Percentiles rank a stretch among this genome's conserved stretches.
Evolutionary conservation across 2,888 invertebrate genomes (phyloP).

Genomic region (Caenorhabditis panamensis): DNA sequence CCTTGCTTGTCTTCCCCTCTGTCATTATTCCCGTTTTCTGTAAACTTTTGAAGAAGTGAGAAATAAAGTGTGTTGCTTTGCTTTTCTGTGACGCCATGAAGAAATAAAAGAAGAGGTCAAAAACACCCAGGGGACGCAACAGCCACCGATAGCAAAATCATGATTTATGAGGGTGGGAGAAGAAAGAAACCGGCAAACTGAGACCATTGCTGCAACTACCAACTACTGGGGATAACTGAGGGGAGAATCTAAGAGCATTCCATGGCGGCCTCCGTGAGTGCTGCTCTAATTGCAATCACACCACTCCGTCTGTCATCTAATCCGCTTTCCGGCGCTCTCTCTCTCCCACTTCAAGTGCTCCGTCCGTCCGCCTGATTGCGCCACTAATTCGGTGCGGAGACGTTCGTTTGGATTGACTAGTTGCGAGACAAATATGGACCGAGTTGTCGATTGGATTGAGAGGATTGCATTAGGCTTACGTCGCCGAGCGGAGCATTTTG

Average conservation of each 20-base stretch:
- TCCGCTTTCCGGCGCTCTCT: constrained; percentile 40
- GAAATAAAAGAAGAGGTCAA: constrained; percentile 34
- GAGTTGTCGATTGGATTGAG: constrained; percentile 36
- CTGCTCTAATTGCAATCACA: constrained; percentile 60
- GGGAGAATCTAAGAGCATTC: constrained; percentile 14
- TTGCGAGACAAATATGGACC: constrained; percentile 34
- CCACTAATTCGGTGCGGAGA: constrained; percentile 54
- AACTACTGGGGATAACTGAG: constrained; percentile 15
- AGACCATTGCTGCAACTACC: constrained; percentile 18
- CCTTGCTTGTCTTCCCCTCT: background rate
- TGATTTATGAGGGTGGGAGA: constrained; percentile 51
- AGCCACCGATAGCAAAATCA: constrained; percentile 54
- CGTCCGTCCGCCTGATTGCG: constrained; percentile 53
- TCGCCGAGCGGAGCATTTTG: constrained; percentile 1
- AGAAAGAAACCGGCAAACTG: constrained; percentile 19
- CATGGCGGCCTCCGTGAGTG: constrained; percentile 1
- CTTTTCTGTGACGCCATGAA: constrained; percentile 4
- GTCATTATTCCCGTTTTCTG: background rate
- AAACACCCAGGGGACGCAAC: constrained; percentile 38
- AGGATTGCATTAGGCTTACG: constrained; percentile 36
- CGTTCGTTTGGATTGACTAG: constrained; percentile 26
- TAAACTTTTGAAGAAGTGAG: constrained; percentile 8
- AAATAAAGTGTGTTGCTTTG: constrained; percentile 36
- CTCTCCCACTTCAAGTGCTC: constrained; percentile 58
- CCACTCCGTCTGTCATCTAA: constrained; percentile 58